phyloP scores from a whole-genome alignment of 2,888 invertebrate species.

The Tiliacea aurago region DNA sequence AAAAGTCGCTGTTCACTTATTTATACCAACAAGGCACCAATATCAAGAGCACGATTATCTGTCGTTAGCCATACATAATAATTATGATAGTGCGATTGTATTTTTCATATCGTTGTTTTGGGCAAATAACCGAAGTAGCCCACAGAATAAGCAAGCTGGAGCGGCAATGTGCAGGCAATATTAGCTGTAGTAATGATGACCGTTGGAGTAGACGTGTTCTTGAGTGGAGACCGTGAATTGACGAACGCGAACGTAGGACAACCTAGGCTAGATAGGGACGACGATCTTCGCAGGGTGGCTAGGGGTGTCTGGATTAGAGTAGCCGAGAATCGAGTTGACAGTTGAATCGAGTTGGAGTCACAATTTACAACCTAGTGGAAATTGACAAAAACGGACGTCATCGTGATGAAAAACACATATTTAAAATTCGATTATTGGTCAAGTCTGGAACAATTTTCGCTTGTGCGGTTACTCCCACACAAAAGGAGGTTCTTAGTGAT shows the following conservation, averaged over 20 bases:
- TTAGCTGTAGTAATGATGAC: neutral
- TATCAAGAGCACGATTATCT: neutral
- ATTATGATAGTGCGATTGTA: neutral
- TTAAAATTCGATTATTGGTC: neutral
- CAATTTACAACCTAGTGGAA: neutral
- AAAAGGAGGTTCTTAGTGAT: slow-evolving; percentile 1
- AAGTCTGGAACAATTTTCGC: neutral
- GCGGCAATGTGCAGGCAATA: neutral
- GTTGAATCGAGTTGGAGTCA: neutral
- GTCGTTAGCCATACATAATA: neutral
- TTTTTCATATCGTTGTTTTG: neutral
- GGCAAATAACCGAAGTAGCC: neutral
- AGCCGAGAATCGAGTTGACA: neutral
- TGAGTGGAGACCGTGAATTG: neutral
- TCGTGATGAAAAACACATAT: neutral
- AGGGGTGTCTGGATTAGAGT: neutral
- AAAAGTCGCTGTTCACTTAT: neutral
- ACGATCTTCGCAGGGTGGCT: neutral
- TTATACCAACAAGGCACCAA: too few relatives aligned
- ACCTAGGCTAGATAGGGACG: neutral
- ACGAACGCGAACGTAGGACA: neutral
- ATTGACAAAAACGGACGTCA: neutral
- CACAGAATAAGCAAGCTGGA: neutral
- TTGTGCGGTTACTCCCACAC: neutral
- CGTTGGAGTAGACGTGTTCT: too few relatives aligned